Base-by-base conservation (phyloP, 2,888 invertebrate species). In the Pilophorus perplexus region DNA sequence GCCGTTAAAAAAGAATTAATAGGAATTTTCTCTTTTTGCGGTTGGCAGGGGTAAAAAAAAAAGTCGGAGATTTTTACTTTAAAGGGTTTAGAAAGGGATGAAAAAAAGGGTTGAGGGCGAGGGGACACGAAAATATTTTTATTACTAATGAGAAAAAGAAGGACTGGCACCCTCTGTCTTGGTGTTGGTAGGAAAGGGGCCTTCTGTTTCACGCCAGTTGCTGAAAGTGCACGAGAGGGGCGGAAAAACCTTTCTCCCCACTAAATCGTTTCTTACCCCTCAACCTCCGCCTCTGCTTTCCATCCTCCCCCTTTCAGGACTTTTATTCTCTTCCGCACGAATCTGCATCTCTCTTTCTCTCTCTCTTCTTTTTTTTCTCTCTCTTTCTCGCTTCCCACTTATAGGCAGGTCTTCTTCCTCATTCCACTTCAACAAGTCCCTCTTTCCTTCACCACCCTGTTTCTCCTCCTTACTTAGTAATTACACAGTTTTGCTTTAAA, bases 121-220 rank as follows among this genome's bases (percentile, higher is more conserved):
- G 25, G 16, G 27, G 65, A 40, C 10, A 22, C 14, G 12, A 37
- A 27, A 54, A 54, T 54, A 46, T 40, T 64, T 64, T 64, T 62
- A 62, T 62, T 62, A 62, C 48, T 48, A 62, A 62, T 62, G 62
- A 62, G 62, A 46, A 62, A 55, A 59, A 59, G 44, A 59, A 59
- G 44, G 55, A 18, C 38, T 23, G 12, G 46, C 5, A 14, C 12
- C 8, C n/a, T 1, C n/a, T n/a, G n/a, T n/a, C n/a, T n/a, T n/a
- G n/a, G 18, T 18, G 52, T 52, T 33, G 4, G 64, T n/a, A 22
- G 48, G 64, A 28, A 28, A 28, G 23, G 23, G 16, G 44, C 2
- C 14, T 44, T 27, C 28, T 16, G 14, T 44, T 44, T 14, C 18
- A 27, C 6, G 18, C n/a, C 23, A 2, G 23, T 20, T 48, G 22